Percentiles rank a stretch among this genome's conserved stretches.
These are phyloP conservation scores for Melanargia galathea DNA, from an alignment of 2,888 invertebrate species.

Conservation along the genomic window DNA sequence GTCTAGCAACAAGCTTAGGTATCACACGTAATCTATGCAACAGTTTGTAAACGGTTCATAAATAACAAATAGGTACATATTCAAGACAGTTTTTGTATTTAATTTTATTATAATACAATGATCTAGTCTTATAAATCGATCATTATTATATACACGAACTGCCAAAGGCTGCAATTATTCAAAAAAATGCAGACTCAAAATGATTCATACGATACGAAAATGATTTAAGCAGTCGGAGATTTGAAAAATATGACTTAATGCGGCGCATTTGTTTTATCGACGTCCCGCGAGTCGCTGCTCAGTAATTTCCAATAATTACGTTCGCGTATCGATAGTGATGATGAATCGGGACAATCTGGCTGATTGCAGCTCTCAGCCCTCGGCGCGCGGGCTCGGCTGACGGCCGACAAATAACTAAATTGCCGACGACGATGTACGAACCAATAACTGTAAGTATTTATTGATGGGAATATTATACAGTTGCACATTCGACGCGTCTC, in stretches of 20 bases:
- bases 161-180: not conserved
- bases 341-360: slow-evolving; percentile 34
- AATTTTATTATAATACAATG: too few species aligned
- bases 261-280: slow-evolving; percentile 19
- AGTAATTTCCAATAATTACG: slow-evolving; percentile 37
- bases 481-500: slow-evolving; percentile 23
- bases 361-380: slow-evolving; percentile 32
- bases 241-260: slow-evolving; percentile 29
- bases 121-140: too few species aligned
- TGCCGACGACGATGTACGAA: slow-evolving; percentile 47
- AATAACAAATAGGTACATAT: too few species aligned
- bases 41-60: too few species aligned
- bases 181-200: not conserved
- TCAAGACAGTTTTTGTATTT: too few species aligned
- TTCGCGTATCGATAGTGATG: slow-evolving; percentile 41
- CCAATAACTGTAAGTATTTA: slow-evolving; percentile 56
- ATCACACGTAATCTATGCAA: too few species aligned
- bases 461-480: slow-evolving; percentile 30
- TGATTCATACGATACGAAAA: slow-evolving; percentile 7
- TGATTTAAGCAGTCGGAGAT: slow-evolving; percentile 4
- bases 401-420: slow-evolving; percentile 70
- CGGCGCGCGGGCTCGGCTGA: slow-evolving; percentile 45
- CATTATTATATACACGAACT: not conserved
- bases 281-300: slow-evolving; percentile 2
- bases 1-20: too few species aligned